Evolutionary conservation across 2,113 vertebrate genomes (phyloP).

Genomic region (Paraplagusia blochii): DNA sequence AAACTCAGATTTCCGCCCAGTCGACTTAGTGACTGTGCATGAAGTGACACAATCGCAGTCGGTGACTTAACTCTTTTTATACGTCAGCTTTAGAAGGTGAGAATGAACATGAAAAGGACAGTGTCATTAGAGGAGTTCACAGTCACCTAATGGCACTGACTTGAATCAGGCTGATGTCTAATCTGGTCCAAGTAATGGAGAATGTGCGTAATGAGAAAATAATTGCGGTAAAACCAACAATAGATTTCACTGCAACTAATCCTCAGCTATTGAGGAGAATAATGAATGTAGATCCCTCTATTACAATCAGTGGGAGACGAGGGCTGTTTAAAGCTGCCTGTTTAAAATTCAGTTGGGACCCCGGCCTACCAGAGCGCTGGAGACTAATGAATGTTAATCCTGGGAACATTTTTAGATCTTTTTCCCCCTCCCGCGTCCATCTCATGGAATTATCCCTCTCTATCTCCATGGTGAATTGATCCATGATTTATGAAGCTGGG

Average conservation of each 20-base stretch:
- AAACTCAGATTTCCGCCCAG: too few species aligned
- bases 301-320: slow-evolving; percentile 39
- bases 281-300: slow-evolving; percentile 61
- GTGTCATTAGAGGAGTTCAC: slow-evolving; percentile 24
- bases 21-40: too few species aligned
- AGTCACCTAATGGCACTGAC: slow-evolving; percentile 32
- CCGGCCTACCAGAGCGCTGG: slow-evolving; percentile 1
- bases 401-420: slow-evolving; percentile 19
- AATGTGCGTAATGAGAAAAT: slow-evolving; percentile 45
- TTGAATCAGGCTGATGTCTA: slow-evolving; percentile 46
- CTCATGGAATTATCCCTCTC: slow-evolving; percentile 14
- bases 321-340: slow-evolving; percentile 45
- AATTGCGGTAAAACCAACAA: slow-evolving; percentile 41
- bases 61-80: too few species aligned
- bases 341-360: slow-evolving; percentile 49
- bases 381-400: slow-evolving; percentile 71
- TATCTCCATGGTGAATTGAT: slow-evolving; percentile 39
- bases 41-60: too few species aligned
- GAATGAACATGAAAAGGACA: slow-evolving; percentile 30
- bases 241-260: slow-evolving; percentile 55
- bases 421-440: slow-evolving; percentile 17
- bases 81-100: not conserved
- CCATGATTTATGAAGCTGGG: slow-evolving; percentile 35
- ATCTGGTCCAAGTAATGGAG: slow-evolving; percentile 55
- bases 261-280: slow-evolving; percentile 54